These are phyloP conservation scores for Synaphobranchus kaupii DNA, from an alignment of 2,797 vertebrate genomes.

Conservation along the genomic window DNA sequence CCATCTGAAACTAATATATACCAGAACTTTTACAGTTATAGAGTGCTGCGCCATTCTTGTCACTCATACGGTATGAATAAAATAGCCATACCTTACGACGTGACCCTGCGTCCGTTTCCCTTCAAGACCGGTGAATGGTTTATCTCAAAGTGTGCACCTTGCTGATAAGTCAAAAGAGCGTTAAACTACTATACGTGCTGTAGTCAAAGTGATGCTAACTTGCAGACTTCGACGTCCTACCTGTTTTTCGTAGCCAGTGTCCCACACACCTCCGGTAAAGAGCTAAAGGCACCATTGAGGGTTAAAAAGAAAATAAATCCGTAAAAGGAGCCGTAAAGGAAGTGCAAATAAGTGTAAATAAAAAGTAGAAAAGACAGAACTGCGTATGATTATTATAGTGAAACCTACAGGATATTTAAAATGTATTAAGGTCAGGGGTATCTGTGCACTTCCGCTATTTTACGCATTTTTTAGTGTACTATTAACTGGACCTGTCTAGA, in stretches of 20 bases:
- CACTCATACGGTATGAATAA: conserved; percentile 14
- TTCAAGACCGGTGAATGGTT: conserved; percentile 26
- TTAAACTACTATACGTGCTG: conserved; percentile 32
- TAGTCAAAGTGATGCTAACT: conserved; percentile 29
- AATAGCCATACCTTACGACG: conserved; percentile 35
- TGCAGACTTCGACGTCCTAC: conserved; percentile 34
- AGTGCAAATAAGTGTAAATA: not conserved
- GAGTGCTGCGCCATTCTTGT: not conserved
- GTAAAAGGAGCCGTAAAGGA: not conserved
- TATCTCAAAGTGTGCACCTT: conserved; percentile 29
- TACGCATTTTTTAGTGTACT: conserved; percentile 74
- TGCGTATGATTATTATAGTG: not conserved
- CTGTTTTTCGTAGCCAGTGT: conserved; percentile 39
- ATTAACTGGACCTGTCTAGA: conserved; percentile 77
- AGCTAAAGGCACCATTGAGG: conserved; percentile 12
- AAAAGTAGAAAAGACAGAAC: not conserved
- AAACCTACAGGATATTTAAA: not conserved
- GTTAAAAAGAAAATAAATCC: not conserved
- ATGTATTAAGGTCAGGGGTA: conserved; percentile 21
- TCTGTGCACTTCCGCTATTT: conserved; percentile 22
- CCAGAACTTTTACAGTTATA: not conserved
- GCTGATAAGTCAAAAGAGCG: conserved; percentile 31
- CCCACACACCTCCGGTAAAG: conserved; percentile 31
- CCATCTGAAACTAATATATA: not conserved
- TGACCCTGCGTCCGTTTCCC: conserved; percentile 33